These are phyloP conservation scores for Manacus vitellinus DNA, from an alignment of 2,113 vertebrate genomes.

Conservation along the genomic window DNA sequence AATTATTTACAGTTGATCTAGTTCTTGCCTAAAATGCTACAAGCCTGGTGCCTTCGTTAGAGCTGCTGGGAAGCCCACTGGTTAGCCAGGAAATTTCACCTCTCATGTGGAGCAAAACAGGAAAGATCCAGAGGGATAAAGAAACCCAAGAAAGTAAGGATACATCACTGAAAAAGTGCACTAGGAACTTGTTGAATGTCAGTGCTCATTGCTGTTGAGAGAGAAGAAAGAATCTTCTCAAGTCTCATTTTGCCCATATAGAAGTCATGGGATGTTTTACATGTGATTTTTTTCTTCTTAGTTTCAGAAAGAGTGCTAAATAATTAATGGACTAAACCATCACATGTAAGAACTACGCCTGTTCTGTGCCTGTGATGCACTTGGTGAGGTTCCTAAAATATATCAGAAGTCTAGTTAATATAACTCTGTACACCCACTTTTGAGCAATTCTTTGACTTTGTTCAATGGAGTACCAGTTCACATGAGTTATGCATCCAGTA, in stretches of 20 bases:
- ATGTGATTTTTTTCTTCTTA: background rate
- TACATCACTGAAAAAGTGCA: background rate
- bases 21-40: background rate
- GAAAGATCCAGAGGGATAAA: constrained; percentile 29
- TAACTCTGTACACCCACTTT: background rate
- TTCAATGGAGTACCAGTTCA: background rate
- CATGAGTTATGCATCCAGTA: background rate
- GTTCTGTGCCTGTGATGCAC: background rate
- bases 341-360: background rate
- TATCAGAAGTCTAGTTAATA: background rate
- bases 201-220: background rate
- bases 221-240: background rate
- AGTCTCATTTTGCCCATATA: background rate
- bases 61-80: constrained; percentile 6
- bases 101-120: background rate
- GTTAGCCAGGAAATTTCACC: background rate
- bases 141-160: background rate
- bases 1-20: background rate
- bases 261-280: background rate
- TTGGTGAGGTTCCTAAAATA: background rate
- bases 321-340: background rate
- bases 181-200: constrained; percentile 30
- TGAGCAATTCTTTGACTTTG: background rate
- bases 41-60: background rate
- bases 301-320: background rate